Conservation (phyloP, 2,113 vertebrate species). For the Chauna torquata region DNA sequence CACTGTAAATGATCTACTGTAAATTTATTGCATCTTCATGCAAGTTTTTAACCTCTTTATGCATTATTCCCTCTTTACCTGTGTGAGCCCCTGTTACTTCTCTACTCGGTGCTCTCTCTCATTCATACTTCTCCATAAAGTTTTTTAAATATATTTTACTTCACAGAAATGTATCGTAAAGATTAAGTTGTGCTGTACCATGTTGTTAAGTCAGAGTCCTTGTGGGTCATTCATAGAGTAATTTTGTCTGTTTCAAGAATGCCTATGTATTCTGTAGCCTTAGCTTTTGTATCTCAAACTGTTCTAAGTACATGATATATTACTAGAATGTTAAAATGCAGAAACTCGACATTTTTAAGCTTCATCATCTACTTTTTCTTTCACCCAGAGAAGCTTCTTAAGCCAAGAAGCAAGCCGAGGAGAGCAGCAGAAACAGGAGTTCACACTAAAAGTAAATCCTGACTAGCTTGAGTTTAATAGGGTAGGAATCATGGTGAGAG, state of each 20-base stretch:
- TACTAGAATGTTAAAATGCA: neutral
- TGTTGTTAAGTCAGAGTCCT: neutral
- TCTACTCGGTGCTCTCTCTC: neutral
- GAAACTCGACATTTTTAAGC: neutral
- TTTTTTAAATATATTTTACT: neutral
- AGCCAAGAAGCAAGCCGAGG: neutral
- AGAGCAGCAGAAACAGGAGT: neutral
- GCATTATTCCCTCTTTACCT: neutral
- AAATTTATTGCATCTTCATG: slow-evolving; percentile 4
- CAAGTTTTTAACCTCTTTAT: neutral
- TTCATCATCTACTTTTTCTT: neutral
- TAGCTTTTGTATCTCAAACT: neutral
- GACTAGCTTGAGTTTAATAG: neutral
- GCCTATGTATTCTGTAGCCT: neutral
- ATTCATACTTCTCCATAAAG: neutral
- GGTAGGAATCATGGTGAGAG: neutral
- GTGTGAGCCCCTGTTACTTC: neutral
- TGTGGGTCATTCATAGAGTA: neutral
- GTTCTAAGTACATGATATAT: neutral
- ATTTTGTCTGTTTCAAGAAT: neutral
- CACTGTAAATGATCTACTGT: neutral
- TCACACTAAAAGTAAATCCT: neutral
- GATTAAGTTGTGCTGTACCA: neutral
- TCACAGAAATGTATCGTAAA: neutral
- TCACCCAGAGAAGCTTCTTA: neutral